Evolutionary conservation across 2,113 vertebrate genomes (phyloP), one percentile per base, ranked within the genome.

Genomic region (Arvicanthis niloticus): DNA sequence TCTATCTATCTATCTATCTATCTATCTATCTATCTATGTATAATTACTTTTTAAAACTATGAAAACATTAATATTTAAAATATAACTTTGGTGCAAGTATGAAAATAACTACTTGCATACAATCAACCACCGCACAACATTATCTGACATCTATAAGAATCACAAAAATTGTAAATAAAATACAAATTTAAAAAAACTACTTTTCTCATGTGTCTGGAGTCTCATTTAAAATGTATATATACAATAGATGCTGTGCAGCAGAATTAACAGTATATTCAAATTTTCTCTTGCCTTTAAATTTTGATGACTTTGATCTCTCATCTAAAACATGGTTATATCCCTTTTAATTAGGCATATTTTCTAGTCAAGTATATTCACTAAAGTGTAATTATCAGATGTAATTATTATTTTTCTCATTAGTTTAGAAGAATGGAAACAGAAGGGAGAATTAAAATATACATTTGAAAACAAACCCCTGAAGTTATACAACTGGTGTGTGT

Each of bases 241-340:
- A 29, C 91, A 76, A 70, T 51, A 96, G 56, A 78, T 89, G 11
- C 12, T 72, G 31, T 89, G 9, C n/a, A 94, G 16, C 37, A 96
- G 92, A 95, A 97, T 88, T 76, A 85, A 70, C 94, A 97, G 89
- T 84, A 45, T n/a, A 77, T 93, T 87, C 11, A 26, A 77, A 77
- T 91, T 80, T 60, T 95, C 42, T 96, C 87, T 95, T 91, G 78
- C 34, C 53, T 60, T 95, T 75, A 82, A 82, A 89, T 21, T 72
- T 95, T 96, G 92, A 97, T 96, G 89, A 86, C 94, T 93, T 96
- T 97, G 94, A 93, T 92, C 91, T 96, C 29, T 87, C 31, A 89
- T 94, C 53, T 94, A 53, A 97, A 97, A 96, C 91, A 78, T 93
- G 89, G 73, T 94, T 93, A 94, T 84, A 76, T 42, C 9, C 45